Evolutionary conservation across 2,113 vertebrate species (phyloP), one percentile per base, ranked within the genome.

Genomic region (Entosphenus tridentatus): DNA sequence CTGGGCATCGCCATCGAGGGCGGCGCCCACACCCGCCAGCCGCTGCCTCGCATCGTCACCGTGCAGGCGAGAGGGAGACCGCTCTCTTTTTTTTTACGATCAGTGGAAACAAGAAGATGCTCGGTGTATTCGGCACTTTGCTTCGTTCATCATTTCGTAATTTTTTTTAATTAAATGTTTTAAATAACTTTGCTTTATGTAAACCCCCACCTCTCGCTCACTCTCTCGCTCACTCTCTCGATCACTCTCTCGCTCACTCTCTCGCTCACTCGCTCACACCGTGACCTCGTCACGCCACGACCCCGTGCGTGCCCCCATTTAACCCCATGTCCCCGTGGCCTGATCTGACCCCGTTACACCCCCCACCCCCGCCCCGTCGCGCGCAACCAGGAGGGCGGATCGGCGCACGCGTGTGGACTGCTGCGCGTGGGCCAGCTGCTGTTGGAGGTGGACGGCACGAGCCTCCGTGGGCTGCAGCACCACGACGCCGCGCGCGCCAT

Each of bases 1-100:
- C 68, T 98, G 77, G 93, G 93, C 21, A 96, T 98, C 1, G 93
- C 93, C 78, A 93, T 98, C 2, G 93, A 98, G 75, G 93, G 93
- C 0, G 93, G 93, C 5, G 93, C 93, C 8, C 95, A 96, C 78
- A 96, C 93, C 0, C 87, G 93, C 54, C 93, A 97, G 78, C 93
- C 91, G 0, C 78, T 97, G 77, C 93, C 93, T 58, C 82, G 93
- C 70, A 96, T 97, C 2, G 93, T 97, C 77, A 97, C 93, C 2
- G 89, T 97, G 76, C 93, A 97, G 85, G 93, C 95, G 78, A 56
- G 75, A 73, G n/a, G 18, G 1, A 10, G 8, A 16, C 10, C n/a
- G n/a, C 21, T 7, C 39, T 21, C 18, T n/a, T 8, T 65, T 16
- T n/a, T 65, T 18, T 16, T 18, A 65, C 7, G 18, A 18, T 65